A percentile compares a stretch with the other conserved stretches of the same genome.
phyloP scores from a whole-genome alignment of 2,113 vertebrate genomes.

The Saccopteryx leptura region DNA sequence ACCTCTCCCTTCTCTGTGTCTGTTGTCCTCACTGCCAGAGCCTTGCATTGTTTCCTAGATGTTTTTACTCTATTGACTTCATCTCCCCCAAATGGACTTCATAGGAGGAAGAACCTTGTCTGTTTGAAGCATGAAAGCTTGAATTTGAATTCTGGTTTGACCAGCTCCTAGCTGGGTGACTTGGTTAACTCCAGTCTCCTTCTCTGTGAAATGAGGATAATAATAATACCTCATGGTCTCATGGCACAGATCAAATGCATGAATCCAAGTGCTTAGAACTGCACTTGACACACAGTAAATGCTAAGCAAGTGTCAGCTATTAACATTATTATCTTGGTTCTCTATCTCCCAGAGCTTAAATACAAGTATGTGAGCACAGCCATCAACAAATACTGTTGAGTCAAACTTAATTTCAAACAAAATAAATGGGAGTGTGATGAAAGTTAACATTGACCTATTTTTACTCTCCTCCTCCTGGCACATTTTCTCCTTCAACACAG shows the following conservation, averaged over 20 bases:
- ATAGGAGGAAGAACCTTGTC: slow-evolving; percentile 35
- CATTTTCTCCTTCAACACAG: slow-evolving; percentile 63
- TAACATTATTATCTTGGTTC: slow-evolving; percentile 43
- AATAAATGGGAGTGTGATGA: slow-evolving; percentile 57
- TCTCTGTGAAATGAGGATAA: slow-evolving; percentile 60
- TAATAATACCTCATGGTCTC: slow-evolving; percentile 14
- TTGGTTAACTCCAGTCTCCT: slow-evolving; percentile 31
- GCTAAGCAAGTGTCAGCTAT: slow-evolving; percentile 63
- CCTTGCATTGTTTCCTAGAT: slow-evolving; percentile 23
- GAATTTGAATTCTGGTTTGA: slow-evolving; percentile 51
- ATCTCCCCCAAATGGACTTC: not conserved
- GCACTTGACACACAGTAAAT: slow-evolving; percentile 48
- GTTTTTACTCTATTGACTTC: slow-evolving; percentile 18
- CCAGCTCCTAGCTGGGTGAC: not conserved
- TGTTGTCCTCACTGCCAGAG: not conserved
- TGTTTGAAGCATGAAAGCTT: not conserved
- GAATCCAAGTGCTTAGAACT: slow-evolving; percentile 49
- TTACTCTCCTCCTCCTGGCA: slow-evolving; percentile 64
- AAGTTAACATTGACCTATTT: slow-evolving; percentile 67
- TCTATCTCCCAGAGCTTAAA: slow-evolving; percentile 30
- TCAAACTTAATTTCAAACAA: slow-evolving; percentile 61
- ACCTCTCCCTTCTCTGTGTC: not conserved
- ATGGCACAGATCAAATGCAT: slow-evolving; percentile 16
- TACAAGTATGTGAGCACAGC: slow-evolving; percentile 45
- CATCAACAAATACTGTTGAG: slow-evolving; percentile 71